phyloP scores from a whole-genome alignment of 2,113 vertebrate genomes.

The Heptranchias perlo region DNA sequence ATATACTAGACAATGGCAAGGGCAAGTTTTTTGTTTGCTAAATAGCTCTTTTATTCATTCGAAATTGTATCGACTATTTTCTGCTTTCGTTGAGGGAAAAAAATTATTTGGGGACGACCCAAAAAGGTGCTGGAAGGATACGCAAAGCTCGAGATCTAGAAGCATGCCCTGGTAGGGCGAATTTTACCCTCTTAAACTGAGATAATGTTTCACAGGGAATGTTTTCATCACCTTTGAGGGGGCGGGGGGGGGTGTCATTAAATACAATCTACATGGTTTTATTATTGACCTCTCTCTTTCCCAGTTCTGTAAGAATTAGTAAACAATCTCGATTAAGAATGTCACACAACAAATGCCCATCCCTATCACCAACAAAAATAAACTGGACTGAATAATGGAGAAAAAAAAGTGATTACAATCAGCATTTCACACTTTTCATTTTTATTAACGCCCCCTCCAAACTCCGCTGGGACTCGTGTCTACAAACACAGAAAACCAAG shows the following conservation, averaged over 20 bases:
- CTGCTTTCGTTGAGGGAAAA: no score
- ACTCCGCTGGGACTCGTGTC: background rate
- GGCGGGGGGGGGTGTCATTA: background rate
- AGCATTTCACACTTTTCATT: background rate
- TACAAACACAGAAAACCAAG: background rate
- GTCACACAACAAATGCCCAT: background rate
- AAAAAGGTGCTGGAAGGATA: background rate
- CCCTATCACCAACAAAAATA: background rate
- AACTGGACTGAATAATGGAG: background rate
- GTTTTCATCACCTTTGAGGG: background rate
- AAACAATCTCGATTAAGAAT: background rate
- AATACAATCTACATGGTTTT: background rate
- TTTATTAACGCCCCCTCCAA: background rate
- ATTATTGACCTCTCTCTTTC: background rate
- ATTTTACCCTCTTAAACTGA: background rate
- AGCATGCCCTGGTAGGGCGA: background rate
- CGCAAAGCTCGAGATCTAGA: background rate
- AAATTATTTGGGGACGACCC: background rate
- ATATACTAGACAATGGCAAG: no score
- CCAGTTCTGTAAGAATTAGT: background rate
- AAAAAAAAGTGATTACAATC: background rate
- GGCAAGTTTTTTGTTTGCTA: background rate
- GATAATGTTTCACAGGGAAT: no score
- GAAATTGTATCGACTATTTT: background rate
- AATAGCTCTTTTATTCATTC: background rate